These are phyloP conservation scores for Callimorpha dominula DNA, from an alignment of 2,888 invertebrate species.

Conservation along the genomic window DNA sequence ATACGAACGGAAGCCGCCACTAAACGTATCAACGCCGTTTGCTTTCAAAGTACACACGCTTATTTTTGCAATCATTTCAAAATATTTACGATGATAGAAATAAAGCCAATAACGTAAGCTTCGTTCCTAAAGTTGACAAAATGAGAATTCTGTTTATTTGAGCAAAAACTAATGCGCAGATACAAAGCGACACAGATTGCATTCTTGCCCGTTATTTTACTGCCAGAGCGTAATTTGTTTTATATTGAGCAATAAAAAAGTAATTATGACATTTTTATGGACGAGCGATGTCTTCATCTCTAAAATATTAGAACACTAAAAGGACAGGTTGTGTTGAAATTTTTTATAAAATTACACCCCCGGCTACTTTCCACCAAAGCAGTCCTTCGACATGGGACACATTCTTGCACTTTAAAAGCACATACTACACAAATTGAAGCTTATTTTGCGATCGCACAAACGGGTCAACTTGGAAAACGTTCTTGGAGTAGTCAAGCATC, in stretches of 20 bases:
- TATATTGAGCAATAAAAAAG: constrained; percentile 35
- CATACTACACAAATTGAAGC: no score
- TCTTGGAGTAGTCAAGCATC: no score
- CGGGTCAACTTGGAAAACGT: no score
- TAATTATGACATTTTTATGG: constrained; percentile 36
- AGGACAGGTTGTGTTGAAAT: neutral
- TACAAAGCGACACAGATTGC: neutral
- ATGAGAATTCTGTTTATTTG: constrained; percentile 29
- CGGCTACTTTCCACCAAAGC: neutral
- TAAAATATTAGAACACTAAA: neutral
- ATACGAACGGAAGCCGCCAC: constrained; percentile 72
- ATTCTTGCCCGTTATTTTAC: constrained; percentile 18
- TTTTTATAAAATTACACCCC: neutral
- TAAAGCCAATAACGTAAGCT: constrained; percentile 50
- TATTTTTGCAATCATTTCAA: constrained; percentile 74
- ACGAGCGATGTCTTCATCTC: constrained; percentile 15
- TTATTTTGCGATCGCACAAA: no score
- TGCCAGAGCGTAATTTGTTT: constrained; percentile 24
- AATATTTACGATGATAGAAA: constrained; percentile 67
- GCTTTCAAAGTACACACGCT: constrained; percentile 77
- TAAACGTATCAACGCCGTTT: constrained; percentile 78
- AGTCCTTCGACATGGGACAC: no score
- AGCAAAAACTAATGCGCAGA: constrained; percentile 13
- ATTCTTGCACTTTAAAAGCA: neutral
- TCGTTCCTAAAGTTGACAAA: constrained; percentile 34